These are phyloP conservation scores for Hyles euphorbiae DNA, from an alignment of 1,140 invertebrate genomes.

Conservation along the genomic window DNA sequence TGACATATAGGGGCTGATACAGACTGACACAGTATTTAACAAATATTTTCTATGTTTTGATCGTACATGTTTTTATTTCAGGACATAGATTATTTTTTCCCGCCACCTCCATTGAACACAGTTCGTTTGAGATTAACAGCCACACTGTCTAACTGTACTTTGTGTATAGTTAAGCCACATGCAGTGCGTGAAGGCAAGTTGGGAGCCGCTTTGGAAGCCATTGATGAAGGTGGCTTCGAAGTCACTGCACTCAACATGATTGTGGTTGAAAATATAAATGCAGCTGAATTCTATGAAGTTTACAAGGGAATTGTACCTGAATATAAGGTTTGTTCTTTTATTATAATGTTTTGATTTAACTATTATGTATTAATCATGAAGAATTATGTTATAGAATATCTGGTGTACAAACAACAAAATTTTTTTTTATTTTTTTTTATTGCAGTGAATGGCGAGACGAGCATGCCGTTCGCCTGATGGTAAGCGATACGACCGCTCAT, in stretches of 20 bases:
- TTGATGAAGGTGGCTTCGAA: slow-evolving; percentile 84
- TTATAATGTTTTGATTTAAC: no score
- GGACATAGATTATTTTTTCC: slow-evolving; percentile 84
- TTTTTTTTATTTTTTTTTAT: no score
- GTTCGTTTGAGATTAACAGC: slow-evolving; percentile 76
- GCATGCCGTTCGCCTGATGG: no score
- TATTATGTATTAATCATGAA: no score
- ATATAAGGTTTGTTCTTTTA: slow-evolving; percentile 78
- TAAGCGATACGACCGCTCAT: no score
- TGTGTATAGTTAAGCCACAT: slow-evolving; percentile 95
- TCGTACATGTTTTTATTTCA: slow-evolving; percentile 27
- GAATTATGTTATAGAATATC: no score
- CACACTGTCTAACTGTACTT: slow-evolving; percentile 82
- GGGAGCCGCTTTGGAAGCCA: slow-evolving; percentile 84
- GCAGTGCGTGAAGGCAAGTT: slow-evolving; percentile 83
- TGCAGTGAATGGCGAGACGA: no score
- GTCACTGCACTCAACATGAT: slow-evolving; percentile 89
- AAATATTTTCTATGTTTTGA: not conserved
- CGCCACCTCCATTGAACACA: slow-evolving; percentile 59
- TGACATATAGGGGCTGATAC: no score
- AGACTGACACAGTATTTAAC: no score
- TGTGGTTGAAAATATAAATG: slow-evolving; percentile 85
- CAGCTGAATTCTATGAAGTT: slow-evolving; percentile 94
- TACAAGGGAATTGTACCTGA: slow-evolving; percentile 93
- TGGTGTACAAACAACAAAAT: no score